Conservation (phyloP, 2,797 vertebrate species). For the Enteromius viviparus region DNA sequence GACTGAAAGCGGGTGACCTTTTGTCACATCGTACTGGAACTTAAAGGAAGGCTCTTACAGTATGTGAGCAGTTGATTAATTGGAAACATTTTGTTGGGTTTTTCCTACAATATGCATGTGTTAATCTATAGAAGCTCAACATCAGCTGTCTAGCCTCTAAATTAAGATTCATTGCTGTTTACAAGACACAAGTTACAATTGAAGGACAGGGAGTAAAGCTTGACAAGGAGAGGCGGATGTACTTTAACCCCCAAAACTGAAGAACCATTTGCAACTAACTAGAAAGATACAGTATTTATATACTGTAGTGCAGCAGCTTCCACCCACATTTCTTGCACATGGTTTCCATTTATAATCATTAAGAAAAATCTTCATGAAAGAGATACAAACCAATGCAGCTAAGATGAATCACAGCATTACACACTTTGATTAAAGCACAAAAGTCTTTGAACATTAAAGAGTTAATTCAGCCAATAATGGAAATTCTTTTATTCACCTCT, state of each 20-base stretch:
- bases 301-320: not conserved
- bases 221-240: not conserved
- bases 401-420: not conserved
- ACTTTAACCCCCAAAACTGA: not conserved
- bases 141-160: not conserved
- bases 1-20: not conserved
- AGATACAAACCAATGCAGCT: not conserved
- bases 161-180: not conserved
- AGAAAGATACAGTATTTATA: not conserved
- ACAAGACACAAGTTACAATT: not conserved
- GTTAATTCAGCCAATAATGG: no score
- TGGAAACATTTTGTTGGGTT: slow-evolving; percentile 37
- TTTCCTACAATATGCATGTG: slow-evolving; percentile 28
- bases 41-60: not conserved
- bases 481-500: no score
- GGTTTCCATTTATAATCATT: not conserved
- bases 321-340: not conserved
- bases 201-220: not conserved
- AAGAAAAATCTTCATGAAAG: not conserved
- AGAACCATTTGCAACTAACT: not conserved
- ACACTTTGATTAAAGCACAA: not conserved
- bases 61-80: not conserved
- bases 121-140: slow-evolving; percentile 48
- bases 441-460: not conserved
- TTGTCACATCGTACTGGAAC: slow-evolving; percentile 5